Evolutionary conservation across 2,888 invertebrate species (phyloP).

Genomic region (Hemaris fuciformis): DNA sequence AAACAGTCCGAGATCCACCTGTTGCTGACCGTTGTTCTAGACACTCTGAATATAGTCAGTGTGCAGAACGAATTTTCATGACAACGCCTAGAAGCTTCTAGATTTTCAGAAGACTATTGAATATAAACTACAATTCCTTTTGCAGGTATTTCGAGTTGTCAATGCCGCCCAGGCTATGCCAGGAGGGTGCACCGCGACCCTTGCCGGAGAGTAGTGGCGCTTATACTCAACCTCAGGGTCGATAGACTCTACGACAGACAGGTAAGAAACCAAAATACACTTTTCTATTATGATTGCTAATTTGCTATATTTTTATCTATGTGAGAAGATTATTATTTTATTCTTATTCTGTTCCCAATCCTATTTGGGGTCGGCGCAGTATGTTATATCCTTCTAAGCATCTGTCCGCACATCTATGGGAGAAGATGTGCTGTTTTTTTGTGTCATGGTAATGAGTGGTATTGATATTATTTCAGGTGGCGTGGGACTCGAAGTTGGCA

Average conservation of each 20-base stretch:
- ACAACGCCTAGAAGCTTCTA: background rate
- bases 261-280: conserved; percentile 48
- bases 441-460: background rate
- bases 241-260: conserved; percentile 91
- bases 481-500: conserved; percentile 88
- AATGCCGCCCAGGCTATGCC: conserved; percentile 90
- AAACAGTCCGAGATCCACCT: too few relatives aligned
- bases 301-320: too few relatives aligned
- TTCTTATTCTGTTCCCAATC: too few relatives aligned
- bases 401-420: too few relatives aligned
- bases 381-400: too few relatives aligned
- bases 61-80: too few relatives aligned
- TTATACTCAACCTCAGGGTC: conserved; percentile 89
- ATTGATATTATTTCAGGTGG: conserved; percentile 82
- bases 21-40: too few relatives aligned
- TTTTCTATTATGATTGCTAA: too few relatives aligned
- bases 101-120: background rate
- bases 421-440: background rate
- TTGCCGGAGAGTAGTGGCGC: conserved; percentile 88
- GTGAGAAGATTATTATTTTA: too few relatives aligned
- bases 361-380: too few relatives aligned
- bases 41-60: too few relatives aligned
- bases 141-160: conserved; percentile 91
- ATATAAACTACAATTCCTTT: background rate
- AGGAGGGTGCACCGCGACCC: conserved; percentile 87